These are phyloP conservation scores for Drosophila mettleri DNA, from an alignment of 2,888 invertebrate genomes.

Conservation along the genomic window DNA sequence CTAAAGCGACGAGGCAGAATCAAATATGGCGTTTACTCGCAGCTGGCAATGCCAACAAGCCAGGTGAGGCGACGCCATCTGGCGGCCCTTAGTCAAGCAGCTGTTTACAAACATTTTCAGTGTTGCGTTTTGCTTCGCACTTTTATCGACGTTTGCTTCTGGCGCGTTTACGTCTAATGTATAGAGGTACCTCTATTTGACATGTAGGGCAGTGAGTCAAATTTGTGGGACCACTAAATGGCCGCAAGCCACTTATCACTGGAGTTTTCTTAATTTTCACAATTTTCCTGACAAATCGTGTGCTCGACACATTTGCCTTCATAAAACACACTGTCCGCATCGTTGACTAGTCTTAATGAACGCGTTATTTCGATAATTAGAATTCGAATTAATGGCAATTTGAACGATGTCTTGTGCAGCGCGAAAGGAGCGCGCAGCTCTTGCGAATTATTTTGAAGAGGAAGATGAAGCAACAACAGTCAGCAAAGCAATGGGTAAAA, in stretches of 20 bases:
- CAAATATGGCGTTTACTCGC: constrained; percentile 82
- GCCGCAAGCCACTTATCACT: constrained; percentile 65
- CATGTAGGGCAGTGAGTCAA: constrained; percentile 59
- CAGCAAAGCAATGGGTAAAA: constrained; percentile 37
- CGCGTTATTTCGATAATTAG: constrained; percentile 17
- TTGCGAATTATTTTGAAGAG: constrained; percentile 69
- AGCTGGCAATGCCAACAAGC: constrained; percentile 66
- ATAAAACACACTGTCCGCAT: constrained; percentile 22
- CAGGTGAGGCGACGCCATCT: constrained; percentile 53
- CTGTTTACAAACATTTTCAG: constrained; percentile 67
- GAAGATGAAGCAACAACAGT: constrained; percentile 68
- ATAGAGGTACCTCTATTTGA: constrained; percentile 76
- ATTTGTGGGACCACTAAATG: constrained; percentile 80
- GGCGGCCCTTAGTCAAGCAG: constrained; percentile 37
- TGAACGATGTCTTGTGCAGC: constrained; percentile 51
- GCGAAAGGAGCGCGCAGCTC: constrained; percentile 71
- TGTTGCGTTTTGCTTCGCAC: constrained; percentile 58
- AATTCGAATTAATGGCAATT: constrained; percentile 45
- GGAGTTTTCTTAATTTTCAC: constrained; percentile 66
- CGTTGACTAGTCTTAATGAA: constrained; percentile 13
- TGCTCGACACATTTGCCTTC: constrained; percentile 26
- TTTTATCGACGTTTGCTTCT: constrained; percentile 68
- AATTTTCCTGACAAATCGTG: constrained; percentile 23
- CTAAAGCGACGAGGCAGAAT: constrained; percentile 66
- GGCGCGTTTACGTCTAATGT: constrained; percentile 63